phyloP scores from a whole-genome alignment of 2,113 vertebrate species.

The Perca flavescens region DNA sequence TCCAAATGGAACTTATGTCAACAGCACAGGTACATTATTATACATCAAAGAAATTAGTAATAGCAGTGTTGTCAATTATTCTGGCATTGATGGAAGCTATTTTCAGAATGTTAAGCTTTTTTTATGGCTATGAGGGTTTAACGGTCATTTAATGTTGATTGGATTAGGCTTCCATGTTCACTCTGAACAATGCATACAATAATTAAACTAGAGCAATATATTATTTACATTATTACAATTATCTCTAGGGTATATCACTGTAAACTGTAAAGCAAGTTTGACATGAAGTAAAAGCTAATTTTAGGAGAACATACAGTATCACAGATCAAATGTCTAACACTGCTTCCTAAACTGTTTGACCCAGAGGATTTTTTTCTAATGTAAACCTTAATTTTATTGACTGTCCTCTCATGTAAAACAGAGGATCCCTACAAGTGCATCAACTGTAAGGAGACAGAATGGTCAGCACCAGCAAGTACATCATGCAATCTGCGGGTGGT shows the following conservation, averaged over 20 bases:
- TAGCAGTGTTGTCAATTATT: background rate
- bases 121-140: background rate
- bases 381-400: background rate
- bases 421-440: conserved; percentile 82
- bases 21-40: conserved; percentile 81
- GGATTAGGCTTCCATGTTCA: background rate
- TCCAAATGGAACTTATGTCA: conserved; percentile 83
- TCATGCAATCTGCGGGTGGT: conserved; percentile 78
- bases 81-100: background rate
- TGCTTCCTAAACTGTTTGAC: background rate
- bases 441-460: conserved; percentile 81
- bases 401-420: conserved; percentile 51
- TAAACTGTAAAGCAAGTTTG: background rate
- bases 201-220: too few relatives aligned
- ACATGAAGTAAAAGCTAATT: background rate
- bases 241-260: too few relatives aligned
- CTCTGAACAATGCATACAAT: background rate
- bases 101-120: background rate
- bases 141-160: background rate
- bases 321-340: background rate
- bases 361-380: background rate
- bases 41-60: background rate
- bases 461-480: conserved; percentile 83
- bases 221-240: too few relatives aligned
- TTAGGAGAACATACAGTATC: background rate